Conservation (phyloP, 2,797 vertebrate genomes). For the Spheniscus humboldti region DNA sequence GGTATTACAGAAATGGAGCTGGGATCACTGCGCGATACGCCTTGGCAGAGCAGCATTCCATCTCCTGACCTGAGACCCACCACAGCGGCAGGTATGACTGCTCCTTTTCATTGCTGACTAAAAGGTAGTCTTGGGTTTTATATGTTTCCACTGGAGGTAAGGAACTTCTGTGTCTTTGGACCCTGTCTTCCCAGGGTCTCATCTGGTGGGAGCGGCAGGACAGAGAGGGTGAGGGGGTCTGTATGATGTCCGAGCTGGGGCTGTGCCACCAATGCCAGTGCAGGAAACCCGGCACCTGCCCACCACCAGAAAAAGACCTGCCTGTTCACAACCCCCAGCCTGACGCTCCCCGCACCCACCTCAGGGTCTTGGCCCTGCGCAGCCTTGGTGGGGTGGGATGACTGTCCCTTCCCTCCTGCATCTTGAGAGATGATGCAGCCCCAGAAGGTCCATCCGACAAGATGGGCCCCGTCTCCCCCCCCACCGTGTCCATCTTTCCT, state of each 20-base stretch:
- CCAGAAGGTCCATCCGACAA: not conserved
- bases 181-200: not conserved
- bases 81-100: not conserved
- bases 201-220: not conserved
- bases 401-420: not conserved
- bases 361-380: too few relatives aligned
- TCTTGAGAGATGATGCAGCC: not conserved
- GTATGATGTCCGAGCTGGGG: not conserved
- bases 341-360: not conserved
- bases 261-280: not conserved
- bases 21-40: accelerated
- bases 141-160: not conserved
- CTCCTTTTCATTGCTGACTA: not conserved
- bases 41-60: not conserved
- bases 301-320: not conserved
- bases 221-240: not conserved
- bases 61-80: not conserved
- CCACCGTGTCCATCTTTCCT: too few relatives aligned
- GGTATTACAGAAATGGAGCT: not conserved
- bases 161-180: not conserved
- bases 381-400: not conserved
- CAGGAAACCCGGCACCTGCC: not conserved
- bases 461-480: too few relatives aligned
- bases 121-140: not conserved
- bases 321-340: not conserved